Percentiles rank a stretch among this genome's conserved stretches.
Evolutionary conservation across 2,113 vertebrate genomes (phyloP).

Genomic region (Chaetura pelagica): DNA sequence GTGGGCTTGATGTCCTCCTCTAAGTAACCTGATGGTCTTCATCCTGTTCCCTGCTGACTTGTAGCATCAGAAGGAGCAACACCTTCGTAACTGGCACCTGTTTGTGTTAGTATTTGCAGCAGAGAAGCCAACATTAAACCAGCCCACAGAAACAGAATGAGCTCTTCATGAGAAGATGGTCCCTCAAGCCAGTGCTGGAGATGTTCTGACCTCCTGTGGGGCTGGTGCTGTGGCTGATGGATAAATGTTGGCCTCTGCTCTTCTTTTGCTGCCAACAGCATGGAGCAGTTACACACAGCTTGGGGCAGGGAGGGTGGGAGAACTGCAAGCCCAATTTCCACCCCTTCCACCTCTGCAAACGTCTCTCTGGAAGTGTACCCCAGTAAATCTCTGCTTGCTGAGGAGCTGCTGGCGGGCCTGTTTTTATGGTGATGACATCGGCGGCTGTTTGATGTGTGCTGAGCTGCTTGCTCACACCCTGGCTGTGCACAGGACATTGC

Average conservation of each 20-base stretch:
- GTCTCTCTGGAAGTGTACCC: constrained; percentile 23
- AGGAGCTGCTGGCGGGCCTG: constrained; percentile 52
- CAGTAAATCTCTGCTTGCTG: constrained; percentile 44
- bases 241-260: background rate
- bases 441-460: constrained; percentile 42
- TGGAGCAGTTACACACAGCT: background rate
- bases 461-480: constrained; percentile 55
- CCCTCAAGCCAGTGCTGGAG: background rate
- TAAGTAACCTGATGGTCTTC: background rate
- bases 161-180: background rate
- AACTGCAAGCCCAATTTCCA: background rate
- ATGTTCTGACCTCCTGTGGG: background rate
- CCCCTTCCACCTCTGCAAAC: background rate
- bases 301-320: background rate
- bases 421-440: constrained; percentile 47
- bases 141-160: background rate
- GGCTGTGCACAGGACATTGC: constrained; percentile 62
- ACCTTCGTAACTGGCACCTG: background rate
- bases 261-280: background rate
- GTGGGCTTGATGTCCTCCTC: background rate
- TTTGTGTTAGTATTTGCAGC: background rate
- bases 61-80: background rate
- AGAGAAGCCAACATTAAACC: background rate
- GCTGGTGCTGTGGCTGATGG: background rate
- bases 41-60: background rate